Base-by-base conservation (phyloP, 2,888 invertebrate species). In the Pseudococcus viburni region DNA sequence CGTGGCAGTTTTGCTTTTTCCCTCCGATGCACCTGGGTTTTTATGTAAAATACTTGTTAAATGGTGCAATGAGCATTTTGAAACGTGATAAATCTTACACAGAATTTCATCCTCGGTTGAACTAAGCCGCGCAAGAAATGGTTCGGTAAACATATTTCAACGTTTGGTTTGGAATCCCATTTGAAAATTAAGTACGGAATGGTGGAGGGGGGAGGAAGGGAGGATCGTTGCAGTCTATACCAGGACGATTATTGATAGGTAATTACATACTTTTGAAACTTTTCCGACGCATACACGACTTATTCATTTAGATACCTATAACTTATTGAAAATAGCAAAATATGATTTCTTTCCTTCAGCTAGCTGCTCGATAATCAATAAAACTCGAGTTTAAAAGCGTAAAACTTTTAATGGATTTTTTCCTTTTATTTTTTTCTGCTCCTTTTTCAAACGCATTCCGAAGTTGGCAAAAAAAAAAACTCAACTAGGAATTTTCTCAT, bases 401-500 rank as follows among this genome's bases (percentile, higher is more conserved):
- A 73, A 73, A 73, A 73, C 68, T 73, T 73, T 73, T 73, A 73
- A 73, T 73, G 11, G 33, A 73, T 33, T 73, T 73, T 73, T 73
- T 19, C 26, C 26, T 33, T 33, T 33, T 33, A 33, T 33, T 33
- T 33, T 33, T 33, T 33, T 33, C 26, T 3, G 26, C 9, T 59
- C 15, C 19, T 73, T 73, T 73, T 33, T 33, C 68, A 26, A 73
- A 73, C 22, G 26, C 15, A 22, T 73, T 73, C 5, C 26, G 26
- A 26, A 26, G 68, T 33, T 73, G 59, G 5, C 26, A 33, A 33
- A 59, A 19, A 19, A 59, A 73, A 33, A 73, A 73, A 73, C 68
- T 73, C 33, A 33, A 17, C 26, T 33, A 33, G 26, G 33, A 73
- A 73, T 26, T 73, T 73, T 73, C 19, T 73, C 33, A 73, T 73